Base-by-base conservation (phyloP, 2,113 vertebrate species). In the Otus sunia region DNA sequence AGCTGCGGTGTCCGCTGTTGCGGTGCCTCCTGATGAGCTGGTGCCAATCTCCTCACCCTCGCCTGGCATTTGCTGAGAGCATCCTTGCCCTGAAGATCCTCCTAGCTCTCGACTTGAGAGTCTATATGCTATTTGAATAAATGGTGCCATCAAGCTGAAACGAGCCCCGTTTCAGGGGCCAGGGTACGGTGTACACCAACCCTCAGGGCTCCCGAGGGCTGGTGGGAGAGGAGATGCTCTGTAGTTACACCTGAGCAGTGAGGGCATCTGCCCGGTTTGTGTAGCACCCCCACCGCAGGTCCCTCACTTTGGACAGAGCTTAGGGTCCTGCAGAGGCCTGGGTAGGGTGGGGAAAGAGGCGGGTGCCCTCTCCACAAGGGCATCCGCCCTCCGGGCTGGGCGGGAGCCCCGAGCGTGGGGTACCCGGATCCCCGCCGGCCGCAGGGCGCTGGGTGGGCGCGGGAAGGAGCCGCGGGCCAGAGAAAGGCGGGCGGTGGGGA, bases 341-440 rank as follows among this genome's bases (percentile, higher is more conserved):
- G 17, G 25, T 27, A 36, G 10, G 13, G 2, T 22, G 32, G 15
- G 29, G 13, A 12, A n/a, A 21, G 12, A 88, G 32, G 4, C 6
- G n/a, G 3, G 43, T 43, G 45, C 16, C 11, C 19, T n/a, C 5
- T 47, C 15, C 5, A 0, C 12, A 32, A 0, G 6, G 15, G 11
- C 52, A 52, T 11, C 23, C 1, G 1, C 32, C 37, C 59, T 19
- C 17, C 26, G 9, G 15, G 14, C 5, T 10, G 62, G 45, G 30
- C 2, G 9, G 50, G 26, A 53, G 6, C 16, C 37, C 30, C 5
- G 5, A 56, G 14, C 4, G 1, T 17, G n/a, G 27, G 15, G 9
- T 8, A 29, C 2, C 21, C 1, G 30, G 5, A 13, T 30, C 11
- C 11, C 9, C n/a, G 21, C 6, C 10, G 5, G 9, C 34, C 10